Conservation (phyloP, 2,888 invertebrate species). For the Melanophora roralis region DNA sequence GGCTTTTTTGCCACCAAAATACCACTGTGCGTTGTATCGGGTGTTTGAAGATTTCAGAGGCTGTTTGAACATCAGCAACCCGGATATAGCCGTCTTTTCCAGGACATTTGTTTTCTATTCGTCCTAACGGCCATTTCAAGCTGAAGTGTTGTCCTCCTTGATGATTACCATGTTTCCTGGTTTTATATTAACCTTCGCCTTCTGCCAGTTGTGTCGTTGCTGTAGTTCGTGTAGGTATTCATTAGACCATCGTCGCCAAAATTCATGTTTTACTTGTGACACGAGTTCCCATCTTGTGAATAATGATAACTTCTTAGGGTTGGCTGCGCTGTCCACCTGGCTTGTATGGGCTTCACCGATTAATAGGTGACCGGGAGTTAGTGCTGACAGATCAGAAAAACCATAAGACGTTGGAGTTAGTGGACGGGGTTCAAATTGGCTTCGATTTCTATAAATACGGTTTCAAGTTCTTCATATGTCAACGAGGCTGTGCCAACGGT, state of each 20-base stretch:
- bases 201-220: not conserved
- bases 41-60: not conserved
- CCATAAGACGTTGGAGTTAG: not conserved
- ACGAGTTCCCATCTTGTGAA: not conserved
- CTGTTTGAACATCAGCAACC: not conserved
- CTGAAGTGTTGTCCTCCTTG: not conserved
- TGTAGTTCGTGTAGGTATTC: not conserved
- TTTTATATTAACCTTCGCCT: not conserved
- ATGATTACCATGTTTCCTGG: not conserved
- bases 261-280: not conserved
- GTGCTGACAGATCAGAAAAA: not conserved
- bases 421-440: not conserved
- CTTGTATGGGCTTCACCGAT: not conserved
- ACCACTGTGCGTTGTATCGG: not conserved
- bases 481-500: not conserved
- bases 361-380: not conserved
- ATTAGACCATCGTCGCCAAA: not conserved
- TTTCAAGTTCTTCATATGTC: not conserved
- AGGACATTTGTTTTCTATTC: not conserved
- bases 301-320: not conserved
- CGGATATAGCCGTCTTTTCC: not conserved
- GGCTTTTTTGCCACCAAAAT: not conserved
- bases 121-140: not conserved
- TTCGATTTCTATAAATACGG: not conserved
- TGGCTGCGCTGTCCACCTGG: not conserved